These are phyloP conservation scores for Triplophysa siluroides DNA, from an alignment of 2,113 vertebrate genomes.

Conservation along the genomic window DNA sequence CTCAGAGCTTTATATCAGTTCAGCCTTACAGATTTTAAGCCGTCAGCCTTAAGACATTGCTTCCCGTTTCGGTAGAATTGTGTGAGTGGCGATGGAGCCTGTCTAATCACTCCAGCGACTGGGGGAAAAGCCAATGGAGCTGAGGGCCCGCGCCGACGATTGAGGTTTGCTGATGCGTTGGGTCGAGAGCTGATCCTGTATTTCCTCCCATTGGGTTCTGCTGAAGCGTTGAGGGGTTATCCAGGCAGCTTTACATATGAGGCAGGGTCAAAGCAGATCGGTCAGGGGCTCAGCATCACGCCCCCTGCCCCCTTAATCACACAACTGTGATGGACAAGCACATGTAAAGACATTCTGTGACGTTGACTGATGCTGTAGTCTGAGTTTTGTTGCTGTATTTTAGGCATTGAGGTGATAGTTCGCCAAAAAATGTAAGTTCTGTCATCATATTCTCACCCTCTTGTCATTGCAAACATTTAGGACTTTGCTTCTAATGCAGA, in stretches of 20 bases:
- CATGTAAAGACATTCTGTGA: constrained; percentile 46
- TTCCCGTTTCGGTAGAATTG: constrained; percentile 32
- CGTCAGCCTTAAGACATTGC: constrained; percentile 29
- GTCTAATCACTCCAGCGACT: constrained; percentile 50
- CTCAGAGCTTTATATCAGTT: constrained; percentile 3
- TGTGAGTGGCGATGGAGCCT: constrained; percentile 17
- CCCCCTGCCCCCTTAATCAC: constrained; percentile 49
- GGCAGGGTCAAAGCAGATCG: constrained; percentile 63
- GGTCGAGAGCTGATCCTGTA: constrained; percentile 49
- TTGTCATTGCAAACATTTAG: too few relatives aligned
- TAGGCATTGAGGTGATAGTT: too few relatives aligned
- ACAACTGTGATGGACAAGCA: constrained; percentile 47
- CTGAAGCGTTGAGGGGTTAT: constrained; percentile 56
- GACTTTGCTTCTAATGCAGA: too few relatives aligned
- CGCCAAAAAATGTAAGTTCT: not conserved
- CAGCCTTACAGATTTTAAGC: not conserved
- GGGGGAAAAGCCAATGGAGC: constrained; percentile 40
- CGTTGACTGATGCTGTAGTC: not conserved
- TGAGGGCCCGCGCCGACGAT: constrained; percentile 39
- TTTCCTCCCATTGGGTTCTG: constrained; percentile 60
- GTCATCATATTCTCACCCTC: too few relatives aligned
- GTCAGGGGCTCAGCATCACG: constrained; percentile 41
- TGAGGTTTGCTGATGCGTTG: constrained; percentile 51
- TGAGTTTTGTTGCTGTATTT: not conserved
- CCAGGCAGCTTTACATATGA: constrained; percentile 62